phyloP scores from a whole-genome alignment of 2,797 vertebrate species.

The Poeciliopsis turneri region DNA sequence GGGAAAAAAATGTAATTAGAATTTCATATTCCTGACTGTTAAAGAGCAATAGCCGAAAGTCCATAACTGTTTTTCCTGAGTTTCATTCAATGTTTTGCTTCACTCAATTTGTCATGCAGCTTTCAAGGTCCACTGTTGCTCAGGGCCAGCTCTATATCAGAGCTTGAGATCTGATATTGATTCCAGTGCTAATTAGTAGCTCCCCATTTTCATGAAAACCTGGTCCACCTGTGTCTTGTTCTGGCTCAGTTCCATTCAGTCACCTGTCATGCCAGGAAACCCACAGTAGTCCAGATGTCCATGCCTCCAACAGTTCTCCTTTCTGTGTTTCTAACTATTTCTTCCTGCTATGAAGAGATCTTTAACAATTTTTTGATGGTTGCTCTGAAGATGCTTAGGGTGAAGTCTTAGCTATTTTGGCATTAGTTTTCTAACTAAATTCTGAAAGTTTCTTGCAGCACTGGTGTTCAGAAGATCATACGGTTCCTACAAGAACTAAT shows the following conservation, averaged over 20 bases:
- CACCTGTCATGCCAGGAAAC: slow-evolving; percentile 15
- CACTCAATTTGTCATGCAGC: background rate
- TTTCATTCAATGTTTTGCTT: background rate
- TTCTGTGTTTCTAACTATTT: background rate
- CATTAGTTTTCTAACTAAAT: background rate
- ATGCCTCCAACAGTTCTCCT: background rate
- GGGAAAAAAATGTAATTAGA: background rate
- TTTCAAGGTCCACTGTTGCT: background rate
- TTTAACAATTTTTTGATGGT: background rate
- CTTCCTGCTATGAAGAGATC: background rate
- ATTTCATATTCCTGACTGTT: background rate
- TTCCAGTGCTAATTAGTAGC: slow-evolving; percentile 14
- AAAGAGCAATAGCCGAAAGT: background rate
- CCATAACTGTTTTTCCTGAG: background rate
- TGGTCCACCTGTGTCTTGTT: slow-evolving; percentile 17
- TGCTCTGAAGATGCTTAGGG: background rate
- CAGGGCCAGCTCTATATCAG: background rate
- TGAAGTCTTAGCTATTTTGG: background rate
- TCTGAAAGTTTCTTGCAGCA: background rate
- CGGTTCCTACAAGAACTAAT: background rate
- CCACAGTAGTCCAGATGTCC: slow-evolving; percentile 24
- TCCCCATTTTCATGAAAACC: background rate
- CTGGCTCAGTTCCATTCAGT: slow-evolving; percentile 17
- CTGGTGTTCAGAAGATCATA: background rate
- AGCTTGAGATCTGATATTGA: slow-evolving; percentile 1